These are phyloP conservation scores for Caradrina kadenii DNA, from an alignment of 2,888 invertebrate species.

Conservation along the genomic window DNA sequence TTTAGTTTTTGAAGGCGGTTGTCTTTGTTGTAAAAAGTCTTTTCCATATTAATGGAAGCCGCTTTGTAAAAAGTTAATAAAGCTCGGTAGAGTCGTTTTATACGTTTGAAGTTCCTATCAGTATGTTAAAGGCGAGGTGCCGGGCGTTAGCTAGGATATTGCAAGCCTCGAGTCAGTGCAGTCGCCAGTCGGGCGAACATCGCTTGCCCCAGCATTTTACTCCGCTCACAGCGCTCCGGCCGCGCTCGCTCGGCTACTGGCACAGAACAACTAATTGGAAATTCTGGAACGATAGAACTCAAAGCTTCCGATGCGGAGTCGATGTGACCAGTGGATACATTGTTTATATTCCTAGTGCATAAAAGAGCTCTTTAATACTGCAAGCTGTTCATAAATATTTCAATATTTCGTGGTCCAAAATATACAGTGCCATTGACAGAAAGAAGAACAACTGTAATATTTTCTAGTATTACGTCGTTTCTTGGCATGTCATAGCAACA, in stretches of 20 bases:
- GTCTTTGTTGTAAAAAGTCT: too few relatives aligned
- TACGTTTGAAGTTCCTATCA: constrained; percentile 37
- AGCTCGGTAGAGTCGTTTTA: constrained; percentile 23
- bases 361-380: neutral
- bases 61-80: constrained; percentile 38
- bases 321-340: constrained; percentile 3
- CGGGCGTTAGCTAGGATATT: constrained; percentile 48
- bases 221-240: constrained; percentile 4
- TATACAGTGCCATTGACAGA: too few relatives aligned
- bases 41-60: constrained; percentile 13
- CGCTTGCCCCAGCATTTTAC: constrained; percentile 6
- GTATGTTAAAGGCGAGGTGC: constrained; percentile 40
- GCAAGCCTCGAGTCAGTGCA: constrained; percentile 34
- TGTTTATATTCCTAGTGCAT: neutral
- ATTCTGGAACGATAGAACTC: constrained; percentile 38
- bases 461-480: neutral
- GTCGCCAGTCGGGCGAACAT: constrained; percentile 54
- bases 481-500: neutral
- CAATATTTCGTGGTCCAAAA: neutral
- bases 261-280: constrained; percentile 46
- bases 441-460: too few relatives aligned
- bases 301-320: constrained; percentile 20
- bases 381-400: neutral
- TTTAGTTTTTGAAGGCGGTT: too few relatives aligned
- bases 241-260: constrained; percentile 3